Evolutionary conservation across 2,797 vertebrate species (phyloP).

Genomic region (Harpagifer antarcticus): DNA sequence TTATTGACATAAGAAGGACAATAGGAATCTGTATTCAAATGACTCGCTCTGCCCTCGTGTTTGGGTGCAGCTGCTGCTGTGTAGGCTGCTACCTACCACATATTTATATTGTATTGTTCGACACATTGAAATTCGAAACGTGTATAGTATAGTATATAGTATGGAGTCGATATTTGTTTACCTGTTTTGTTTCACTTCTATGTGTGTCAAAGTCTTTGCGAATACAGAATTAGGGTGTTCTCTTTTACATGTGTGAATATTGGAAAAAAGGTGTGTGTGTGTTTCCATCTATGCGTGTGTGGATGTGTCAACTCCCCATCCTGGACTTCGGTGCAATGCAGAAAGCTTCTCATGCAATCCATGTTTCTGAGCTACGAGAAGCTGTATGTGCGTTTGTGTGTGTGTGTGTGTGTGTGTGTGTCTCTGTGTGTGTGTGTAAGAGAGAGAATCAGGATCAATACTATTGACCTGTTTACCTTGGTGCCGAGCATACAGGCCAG

Average conservation of each 20-base stretch:
- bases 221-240: conserved; percentile 29
- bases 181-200: conserved; percentile 36
- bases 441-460: conserved; percentile 86
- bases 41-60: conserved; percentile 67
- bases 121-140: conserved; percentile 46
- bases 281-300: neutral
- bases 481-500: conserved; percentile 78
- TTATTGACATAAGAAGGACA: conserved; percentile 85
- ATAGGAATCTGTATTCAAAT: conserved; percentile 83
- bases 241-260: conserved; percentile 68
- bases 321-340: conserved; percentile 75
- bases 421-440: conserved; percentile 41
- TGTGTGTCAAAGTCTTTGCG: conserved; percentile 19
- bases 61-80: conserved; percentile 47
- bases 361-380: conserved; percentile 78
- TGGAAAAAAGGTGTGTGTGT: conserved; percentile 16
- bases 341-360: conserved; percentile 84
- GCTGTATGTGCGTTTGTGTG: conserved; percentile 53
- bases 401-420: conserved; percentile 37
- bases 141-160: conserved; percentile 4
- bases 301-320: conserved; percentile 54
- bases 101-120: conserved; percentile 35
- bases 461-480: conserved; percentile 91
- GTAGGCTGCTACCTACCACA: conserved; percentile 31
- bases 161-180: conserved; percentile 24